Evolutionary conservation across 1,140 invertebrate species (phyloP).

Genomic region (Drosophila bifasciata): DNA sequence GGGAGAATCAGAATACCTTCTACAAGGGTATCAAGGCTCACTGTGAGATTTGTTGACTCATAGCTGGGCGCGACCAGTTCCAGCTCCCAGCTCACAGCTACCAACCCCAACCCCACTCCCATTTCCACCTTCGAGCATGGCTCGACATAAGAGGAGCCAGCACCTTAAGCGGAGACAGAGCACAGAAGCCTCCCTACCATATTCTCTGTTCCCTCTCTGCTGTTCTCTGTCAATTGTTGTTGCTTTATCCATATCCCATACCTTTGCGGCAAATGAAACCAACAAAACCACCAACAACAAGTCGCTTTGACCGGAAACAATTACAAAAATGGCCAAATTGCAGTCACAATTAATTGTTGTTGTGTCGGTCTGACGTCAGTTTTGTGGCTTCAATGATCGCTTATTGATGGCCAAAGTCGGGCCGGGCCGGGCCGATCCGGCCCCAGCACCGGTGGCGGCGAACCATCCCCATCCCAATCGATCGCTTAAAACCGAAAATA

Average conservation of each 20-base stretch:
- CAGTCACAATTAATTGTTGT: slow-evolving; percentile 63
- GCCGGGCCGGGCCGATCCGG: background rate
- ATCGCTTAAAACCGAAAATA: slow-evolving; percentile 39
- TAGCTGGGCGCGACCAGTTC: slow-evolving; percentile 12
- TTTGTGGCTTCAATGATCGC: too few species aligned
- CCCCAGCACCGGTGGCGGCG: background rate
- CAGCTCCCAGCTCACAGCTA: background rate
- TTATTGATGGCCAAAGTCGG: slow-evolving; percentile 17
- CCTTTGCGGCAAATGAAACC: slow-evolving; percentile 9
- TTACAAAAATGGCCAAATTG: slow-evolving; percentile 79
- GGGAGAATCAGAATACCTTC: too few species aligned
- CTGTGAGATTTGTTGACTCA: slow-evolving; percentile 36
- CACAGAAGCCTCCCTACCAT: background rate
- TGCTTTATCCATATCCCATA: slow-evolving; percentile 10
- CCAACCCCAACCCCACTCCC: background rate
- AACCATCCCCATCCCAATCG: slow-evolving; percentile 27
- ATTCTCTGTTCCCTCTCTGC: background rate
- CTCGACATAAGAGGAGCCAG: slow-evolving; percentile 31
- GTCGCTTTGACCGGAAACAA: slow-evolving; percentile 60
- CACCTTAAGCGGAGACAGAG: background rate
- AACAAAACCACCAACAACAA: slow-evolving; percentile 30
- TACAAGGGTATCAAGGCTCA: too few species aligned
- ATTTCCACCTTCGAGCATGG: too few species aligned
- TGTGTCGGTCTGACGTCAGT: slow-evolving; percentile 63
- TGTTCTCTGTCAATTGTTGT: too few species aligned